Base-by-base conservation (phyloP, 2,113 vertebrate genomes). In the Eira barbara region DNA sequence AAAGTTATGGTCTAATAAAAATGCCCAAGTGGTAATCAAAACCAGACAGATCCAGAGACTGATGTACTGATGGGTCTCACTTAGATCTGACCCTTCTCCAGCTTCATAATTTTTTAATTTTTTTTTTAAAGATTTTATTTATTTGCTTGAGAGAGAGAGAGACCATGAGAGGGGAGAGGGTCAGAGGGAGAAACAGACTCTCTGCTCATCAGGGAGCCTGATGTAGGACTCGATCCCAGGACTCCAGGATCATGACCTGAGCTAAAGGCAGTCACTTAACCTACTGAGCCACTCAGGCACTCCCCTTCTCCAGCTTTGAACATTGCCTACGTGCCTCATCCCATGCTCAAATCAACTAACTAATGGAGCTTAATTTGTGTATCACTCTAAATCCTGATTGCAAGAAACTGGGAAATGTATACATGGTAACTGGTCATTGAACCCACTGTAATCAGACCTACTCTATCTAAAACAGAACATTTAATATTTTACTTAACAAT, bases 321-420 rank as follows among this genome's bases (percentile, higher is more conserved):
- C 25, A 13, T 7, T 55, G 12, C 1, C 25, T 18, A 11, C 6
- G 6, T 34, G 1, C 23, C 17, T n/a, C 6, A 42, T 12, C 2
- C 29, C 27, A 34, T 34, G 14, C 0, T 65, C 29, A 27, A 78
- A 34, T 57, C 29, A 69, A 55, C 7, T 21, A 27, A 39, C 52
- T 8, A 63, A 4, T 5, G 20, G 7, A 55, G 17, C 13, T 47
- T 47, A 61, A 69, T 39, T 57, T 47, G 9, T n/a, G 1, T 2
- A 42, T 31, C 20, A 2, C 12, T 85, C 25, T 49, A 69, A 59
- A 63, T 93, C 9, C 47, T 61, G 15, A 20, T 63, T 57, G 29
- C 18, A 95, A 55, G 4, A 23, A 15, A 45, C 13, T 39, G 31
- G n/a, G 5, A 76, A 49, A 49, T 45, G 59, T 18, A 21, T 4